A percentile compares a stretch with the other conserved stretches of the same genome.
These are phyloP conservation scores for Pangasius mekongensis DNA, from an alignment of 2,797 vertebrate genomes.

Conservation along the genomic window DNA sequence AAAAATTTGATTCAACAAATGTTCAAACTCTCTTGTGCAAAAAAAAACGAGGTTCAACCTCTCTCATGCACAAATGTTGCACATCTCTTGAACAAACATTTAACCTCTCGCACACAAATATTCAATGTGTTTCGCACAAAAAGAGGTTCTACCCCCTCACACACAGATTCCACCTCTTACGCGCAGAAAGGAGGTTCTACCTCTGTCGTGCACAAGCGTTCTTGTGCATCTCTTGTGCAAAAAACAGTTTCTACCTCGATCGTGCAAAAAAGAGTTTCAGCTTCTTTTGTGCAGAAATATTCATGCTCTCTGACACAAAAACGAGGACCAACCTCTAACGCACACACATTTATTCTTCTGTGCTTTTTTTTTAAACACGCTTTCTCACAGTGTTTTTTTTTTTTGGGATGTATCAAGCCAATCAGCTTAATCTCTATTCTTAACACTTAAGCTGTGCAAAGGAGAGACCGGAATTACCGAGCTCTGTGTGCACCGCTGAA, in stretches of 20 bases:
- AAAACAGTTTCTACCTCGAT: background rate
- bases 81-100: background rate
- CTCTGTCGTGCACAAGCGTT: too few species aligned
- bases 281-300: background rate
- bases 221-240: background rate
- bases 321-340: background rate
- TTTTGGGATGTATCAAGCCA: background rate
- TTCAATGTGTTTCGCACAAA: too few species aligned
- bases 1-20: background rate
- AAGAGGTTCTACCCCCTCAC: too few species aligned
- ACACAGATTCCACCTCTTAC: too few species aligned
- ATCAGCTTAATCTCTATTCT: conserved; percentile 1
- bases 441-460: conserved; percentile 4
- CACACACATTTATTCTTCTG: background rate
- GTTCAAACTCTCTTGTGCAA: too few species aligned
- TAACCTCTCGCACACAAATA: too few species aligned
- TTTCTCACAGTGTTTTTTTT: background rate
- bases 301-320: background rate
- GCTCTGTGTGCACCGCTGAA: background rate
- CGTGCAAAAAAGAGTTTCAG: background rate
- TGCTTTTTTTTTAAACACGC: background rate
- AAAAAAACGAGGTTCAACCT: too few species aligned
- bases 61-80: background rate
- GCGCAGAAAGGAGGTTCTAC: too few species aligned
- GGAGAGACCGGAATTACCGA: background rate